Evolutionary conservation across 2,113 vertebrate genomes (phyloP), one percentile per base, ranked within the genome.

Genomic region (Mormyrus iriodes): DNA sequence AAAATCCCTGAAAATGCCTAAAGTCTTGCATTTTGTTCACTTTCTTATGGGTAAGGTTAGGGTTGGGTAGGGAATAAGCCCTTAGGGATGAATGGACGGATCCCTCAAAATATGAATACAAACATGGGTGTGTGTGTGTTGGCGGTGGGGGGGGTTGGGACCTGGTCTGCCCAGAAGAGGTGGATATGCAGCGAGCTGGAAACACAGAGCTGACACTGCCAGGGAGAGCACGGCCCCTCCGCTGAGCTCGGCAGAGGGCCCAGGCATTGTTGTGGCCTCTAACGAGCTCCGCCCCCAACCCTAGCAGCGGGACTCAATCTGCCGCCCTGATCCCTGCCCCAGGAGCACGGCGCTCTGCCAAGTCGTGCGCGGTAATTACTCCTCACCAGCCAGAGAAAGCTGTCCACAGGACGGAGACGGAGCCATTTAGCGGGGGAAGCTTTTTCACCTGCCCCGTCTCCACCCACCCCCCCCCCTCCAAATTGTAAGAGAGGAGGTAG

Each of bases 211-310:
- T 0, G 69, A 51, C 44, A 73, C 61, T 51, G 79, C 89, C 88
- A 27, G 35, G 88, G 53, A 10, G 61, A 69, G 89, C 35, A 55
- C 79, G 73, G 88, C 89, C 79, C 31, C 88, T 86, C 39, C 46
- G 83, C 83, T 84, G n/a, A 42, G 89, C 89, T 88, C 86, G 90
- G 84, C 85, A 91, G 91, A 51, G 88, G 88, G 87, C 89, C 88
- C 85, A 90, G 88, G 90, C 94, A 93, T 95, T 96, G 94, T 94
- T 95, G 92, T 90, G 90, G 92, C 91, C 93, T 93, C 93, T 94
- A 95, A 96, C 93, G 93, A 95, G 95, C 93, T 94, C 94, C 82
- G n/a, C 42, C 82, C 46, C 19, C 44, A 31, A 48, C 39, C 79
- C 85, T 73, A 44, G 88, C 90, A 88, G 89, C 88, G 89, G 87